Evolutionary conservation across 2,888 invertebrate species (phyloP).

Genomic region (Epinotia bilunana): DNA sequence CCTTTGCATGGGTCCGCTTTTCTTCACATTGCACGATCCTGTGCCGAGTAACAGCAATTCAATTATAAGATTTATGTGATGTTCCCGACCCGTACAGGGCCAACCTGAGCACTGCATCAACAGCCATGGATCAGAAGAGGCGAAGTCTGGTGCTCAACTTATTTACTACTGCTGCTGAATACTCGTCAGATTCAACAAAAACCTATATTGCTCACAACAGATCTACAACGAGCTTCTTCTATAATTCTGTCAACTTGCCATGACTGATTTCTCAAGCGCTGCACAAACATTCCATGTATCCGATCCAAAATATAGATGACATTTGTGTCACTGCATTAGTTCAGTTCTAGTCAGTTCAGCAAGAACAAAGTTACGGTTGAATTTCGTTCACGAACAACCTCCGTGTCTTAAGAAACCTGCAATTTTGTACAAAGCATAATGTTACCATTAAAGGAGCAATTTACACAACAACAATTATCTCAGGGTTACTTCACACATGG

Average conservation of each 20-base stretch:
- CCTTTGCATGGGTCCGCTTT: too few relatives aligned
- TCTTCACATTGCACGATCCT: too few relatives aligned
- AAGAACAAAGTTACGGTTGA: background rate
- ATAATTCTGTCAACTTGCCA: too few relatives aligned
- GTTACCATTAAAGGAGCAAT: slow-evolving; percentile 35
- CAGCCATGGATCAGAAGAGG: background rate
- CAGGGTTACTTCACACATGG: slow-evolving; percentile 28
- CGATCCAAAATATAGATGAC: too few relatives aligned
- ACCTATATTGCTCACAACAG: too few relatives aligned
- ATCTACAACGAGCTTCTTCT: too few relatives aligned
- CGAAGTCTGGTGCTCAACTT: background rate
- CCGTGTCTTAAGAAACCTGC: background rate
- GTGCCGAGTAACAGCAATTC: too few relatives aligned
- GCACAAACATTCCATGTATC: too few relatives aligned
- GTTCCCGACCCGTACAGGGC: background rate
- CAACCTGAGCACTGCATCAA: background rate
- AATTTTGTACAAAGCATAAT: background rate
- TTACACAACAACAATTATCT: slow-evolving; percentile 21
- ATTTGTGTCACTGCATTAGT: background rate
- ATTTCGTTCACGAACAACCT: background rate
- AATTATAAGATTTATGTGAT: background rate
- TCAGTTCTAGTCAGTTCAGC: background rate
- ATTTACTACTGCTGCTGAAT: too few relatives aligned
- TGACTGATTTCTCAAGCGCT: too few relatives aligned
- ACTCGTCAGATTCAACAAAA: too few relatives aligned